Evolutionary conservation across 2,797 vertebrate genomes (phyloP), one percentile per base, ranked within the genome.

Genomic region (Anomalospiza imberbis): DNA sequence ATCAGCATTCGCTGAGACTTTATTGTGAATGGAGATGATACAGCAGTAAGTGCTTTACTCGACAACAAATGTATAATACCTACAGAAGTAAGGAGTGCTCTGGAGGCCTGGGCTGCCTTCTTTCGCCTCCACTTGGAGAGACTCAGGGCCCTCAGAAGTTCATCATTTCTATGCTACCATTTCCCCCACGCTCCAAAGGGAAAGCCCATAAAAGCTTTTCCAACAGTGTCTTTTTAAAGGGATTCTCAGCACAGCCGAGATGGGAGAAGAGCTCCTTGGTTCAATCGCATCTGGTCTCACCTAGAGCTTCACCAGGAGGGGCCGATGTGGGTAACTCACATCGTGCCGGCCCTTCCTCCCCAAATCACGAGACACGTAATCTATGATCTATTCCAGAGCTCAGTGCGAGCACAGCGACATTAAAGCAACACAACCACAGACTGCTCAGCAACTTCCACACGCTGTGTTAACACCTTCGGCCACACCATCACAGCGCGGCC

Each of bases 321-420:
- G 32, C 34, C 31, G 48, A 17, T 4, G 8, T 7, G 21, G 16
- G 10, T 15, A 32, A 17, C 9, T 15, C 40, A 6, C 14, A 10
- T 2, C 3, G 16, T 2, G 32, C 22, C 5, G 9, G 9, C 34
- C 25, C 15, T 34, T 40, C 34, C 54, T n/a, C 42, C 67, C 25
- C 5, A 22, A 32, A 60, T 2, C 22, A 10, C 16, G 13, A 3
- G 5, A 34, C 34, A 8, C 5, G 2, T 2, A 1, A 6, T 1
- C 54, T 22, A 12, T 2, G 1, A 6, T 1, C 54, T 22, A 12
- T 2, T 15, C 9, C 78, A 44, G 31, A 45, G 45, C 34, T 48
- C 57, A 3, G 24, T 0, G 29, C 5, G 2, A 3, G 24, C 40
- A 47, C 36, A 32, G 14, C 47, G 2, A 2, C 0, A 9, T 0